Evolutionary conservation across 1,140 invertebrate genomes (phyloP), one percentile per base, ranked within the genome.

Genomic region (Manduca sexta): DNA sequence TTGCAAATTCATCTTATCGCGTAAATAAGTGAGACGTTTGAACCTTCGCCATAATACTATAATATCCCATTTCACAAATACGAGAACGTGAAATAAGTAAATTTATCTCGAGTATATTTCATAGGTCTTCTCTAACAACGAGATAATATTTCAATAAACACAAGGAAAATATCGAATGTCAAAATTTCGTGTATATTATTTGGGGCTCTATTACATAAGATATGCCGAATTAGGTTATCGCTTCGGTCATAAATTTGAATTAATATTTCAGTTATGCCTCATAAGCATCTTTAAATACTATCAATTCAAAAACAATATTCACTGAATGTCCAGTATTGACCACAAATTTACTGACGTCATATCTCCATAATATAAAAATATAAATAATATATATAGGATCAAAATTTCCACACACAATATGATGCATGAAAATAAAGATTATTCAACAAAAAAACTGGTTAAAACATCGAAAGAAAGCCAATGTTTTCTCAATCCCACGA

Each of bases 41-140:
- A 26, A 26, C 21, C 21, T 26, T 5, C 21, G n/a, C n/a, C 13
- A 35, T n/a, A 49, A 60, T 56, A 56, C 58, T 49, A 48, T 58
- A 56, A 60, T 71, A 69, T 71, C 59, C 26, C 52, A 45, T 74
- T 69, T 51, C 68, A 45, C 41, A 38, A 61, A 66, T 49, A 65
- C 48, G 58, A 59, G 52, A 57, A 56, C 44, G 48, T 33, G 54
- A 45, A 60, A 56, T 13, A 60, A 70, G 68, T 58, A 66, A 70
- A 64, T 62, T 69, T 46, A 66, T 61, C 40, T 35, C 39, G 67
- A 69, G 57, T 69, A 50, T 46, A 56, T 64, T 68, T 74, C 52
- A 54, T 74, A 74, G 60, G 73, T 60, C 71, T n/a, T 76, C 73
- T 52, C 58, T 55, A 57, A 69, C 54, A 72, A 71, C 61, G 64